Percentiles rank a stretch among this genome's conserved stretches.
Conservation (phyloP, 2,888 invertebrate genomes). For the Thalpophila matura region DNA sequence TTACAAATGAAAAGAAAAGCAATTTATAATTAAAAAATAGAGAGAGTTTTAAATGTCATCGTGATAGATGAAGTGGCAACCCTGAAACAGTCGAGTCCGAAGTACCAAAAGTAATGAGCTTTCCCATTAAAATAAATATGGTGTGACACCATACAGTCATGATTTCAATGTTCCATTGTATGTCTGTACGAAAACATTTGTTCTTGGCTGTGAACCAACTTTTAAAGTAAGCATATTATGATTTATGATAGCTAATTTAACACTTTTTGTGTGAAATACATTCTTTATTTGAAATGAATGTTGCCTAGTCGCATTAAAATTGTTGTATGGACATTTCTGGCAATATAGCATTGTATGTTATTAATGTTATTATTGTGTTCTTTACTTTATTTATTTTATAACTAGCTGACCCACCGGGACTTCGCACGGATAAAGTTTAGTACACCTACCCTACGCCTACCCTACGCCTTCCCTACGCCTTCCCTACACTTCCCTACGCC, state of each 20-base stretch:
- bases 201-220: slow-evolving; percentile 61
- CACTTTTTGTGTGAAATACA: slow-evolving; percentile 48
- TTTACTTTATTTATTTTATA: slow-evolving; percentile 1
- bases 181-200: slow-evolving; percentile 54
- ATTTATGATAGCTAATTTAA: slow-evolving; percentile 55
- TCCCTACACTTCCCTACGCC: too few species aligned
- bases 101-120: slow-evolving; percentile 59
- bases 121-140: slow-evolving; percentile 63
- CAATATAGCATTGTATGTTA: slow-evolving; percentile 11
- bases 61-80: slow-evolving; percentile 24
- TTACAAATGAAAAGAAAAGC: not conserved
- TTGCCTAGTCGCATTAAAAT: slow-evolving; percentile 43
- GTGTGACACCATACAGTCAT: slow-evolving; percentile 63
- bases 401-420: too few species aligned
- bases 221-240: slow-evolving; percentile 55
- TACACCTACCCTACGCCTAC: too few species aligned
- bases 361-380: slow-evolving; percentile 12
- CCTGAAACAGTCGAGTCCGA: slow-evolving; percentile 35
- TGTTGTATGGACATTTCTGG: slow-evolving; percentile 30
- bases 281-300: slow-evolving; percentile 44
- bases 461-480: too few species aligned
- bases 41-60: not conserved
- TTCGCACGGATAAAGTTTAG: too few species aligned
- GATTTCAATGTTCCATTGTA: slow-evolving; percentile 62
- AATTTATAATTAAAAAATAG: not conserved